These are phyloP conservation scores for Nycticryphes semicollaris DNA, from an alignment of 2,113 vertebrate genomes.

Conservation along the genomic window DNA sequence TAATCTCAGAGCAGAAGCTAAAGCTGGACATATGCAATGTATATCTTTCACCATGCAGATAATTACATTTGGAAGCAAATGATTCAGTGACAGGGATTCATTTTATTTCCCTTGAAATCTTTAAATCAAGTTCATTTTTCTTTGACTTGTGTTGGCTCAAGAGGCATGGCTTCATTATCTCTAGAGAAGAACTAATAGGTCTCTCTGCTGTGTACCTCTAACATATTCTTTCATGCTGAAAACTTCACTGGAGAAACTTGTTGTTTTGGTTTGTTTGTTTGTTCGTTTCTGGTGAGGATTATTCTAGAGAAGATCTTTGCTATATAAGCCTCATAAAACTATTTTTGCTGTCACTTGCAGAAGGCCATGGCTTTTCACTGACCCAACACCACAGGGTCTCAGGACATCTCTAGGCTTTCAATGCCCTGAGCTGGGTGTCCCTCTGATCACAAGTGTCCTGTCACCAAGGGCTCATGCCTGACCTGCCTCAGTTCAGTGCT, in stretches of 20 bases:
- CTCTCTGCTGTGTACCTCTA: neutral
- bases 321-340: neutral
- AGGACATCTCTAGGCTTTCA: fast-evolving
- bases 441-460: neutral
- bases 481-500: neutral
- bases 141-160: neutral
- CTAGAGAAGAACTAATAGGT: neutral
- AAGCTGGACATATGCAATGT: neutral
- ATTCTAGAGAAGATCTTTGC: neutral
- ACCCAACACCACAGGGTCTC: neutral
- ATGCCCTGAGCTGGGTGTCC: neutral
- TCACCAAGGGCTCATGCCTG: fast-evolving
- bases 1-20: neutral
- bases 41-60: neutral
- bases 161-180: neutral
- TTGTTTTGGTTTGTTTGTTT: too few species aligned
- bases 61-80: neutral
- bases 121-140: neutral
- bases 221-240: neutral
- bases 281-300: neutral
- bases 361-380: neutral
- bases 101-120: neutral
- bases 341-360: neutral
- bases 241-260: neutral
- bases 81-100: neutral